Conservation (phyloP, 2,888 invertebrate species). For the Euzetes globulus region DNA sequence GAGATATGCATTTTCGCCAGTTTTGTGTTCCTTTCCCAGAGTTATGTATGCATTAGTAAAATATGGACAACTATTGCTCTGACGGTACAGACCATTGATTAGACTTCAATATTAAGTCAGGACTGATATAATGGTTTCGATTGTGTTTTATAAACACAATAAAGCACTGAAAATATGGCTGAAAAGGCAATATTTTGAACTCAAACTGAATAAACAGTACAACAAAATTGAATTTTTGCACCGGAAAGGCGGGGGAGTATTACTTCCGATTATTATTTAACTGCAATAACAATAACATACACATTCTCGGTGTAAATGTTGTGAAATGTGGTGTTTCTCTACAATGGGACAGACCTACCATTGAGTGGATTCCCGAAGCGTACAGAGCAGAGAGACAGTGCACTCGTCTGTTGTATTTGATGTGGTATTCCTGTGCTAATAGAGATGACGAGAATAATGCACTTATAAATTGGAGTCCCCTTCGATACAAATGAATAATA, state of each 20-base stretch:
- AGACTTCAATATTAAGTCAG: background rate
- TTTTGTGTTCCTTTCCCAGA: constrained; percentile 7
- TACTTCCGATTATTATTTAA: constrained; percentile 19
- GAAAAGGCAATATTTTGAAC: background rate
- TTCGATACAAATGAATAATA: constrained; percentile 2
- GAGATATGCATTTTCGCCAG: background rate
- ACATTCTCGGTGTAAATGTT: constrained; percentile 11
- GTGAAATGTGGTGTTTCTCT: background rate
- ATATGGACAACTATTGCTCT: background rate
- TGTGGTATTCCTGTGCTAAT: background rate
- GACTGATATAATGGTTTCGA: background rate
- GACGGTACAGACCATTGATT: constrained; percentile 7
- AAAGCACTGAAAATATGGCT: background rate
- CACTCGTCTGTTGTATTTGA: background rate
- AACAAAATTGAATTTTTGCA: background rate
- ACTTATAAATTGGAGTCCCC: background rate
- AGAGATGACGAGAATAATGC: background rate
- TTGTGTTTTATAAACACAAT: background rate
- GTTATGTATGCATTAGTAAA: constrained; percentile 5
- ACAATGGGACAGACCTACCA: background rate
- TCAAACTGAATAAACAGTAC: background rate
- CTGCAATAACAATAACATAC: constrained; percentile 17
- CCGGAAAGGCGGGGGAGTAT: constrained; percentile 21
- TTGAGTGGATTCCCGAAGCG: background rate
- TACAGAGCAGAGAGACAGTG: background rate